phyloP scores from a whole-genome alignment of 2,888 invertebrate species.

The Xanthostigma xanthostigma region DNA sequence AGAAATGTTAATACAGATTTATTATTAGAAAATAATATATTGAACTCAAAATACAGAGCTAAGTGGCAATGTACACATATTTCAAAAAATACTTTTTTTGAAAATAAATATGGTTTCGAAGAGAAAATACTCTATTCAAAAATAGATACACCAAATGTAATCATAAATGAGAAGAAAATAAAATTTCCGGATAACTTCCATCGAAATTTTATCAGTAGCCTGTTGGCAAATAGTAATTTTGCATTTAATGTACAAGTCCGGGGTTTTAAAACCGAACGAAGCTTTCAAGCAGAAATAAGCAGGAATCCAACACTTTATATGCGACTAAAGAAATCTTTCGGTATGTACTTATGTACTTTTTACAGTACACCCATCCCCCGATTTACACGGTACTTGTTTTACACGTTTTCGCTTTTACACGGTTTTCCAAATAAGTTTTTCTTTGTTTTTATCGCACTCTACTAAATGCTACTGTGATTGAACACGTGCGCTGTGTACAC shows the following conservation, averaged over 20 bases:
- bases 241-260: conserved; percentile 41
- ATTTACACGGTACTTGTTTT: too few species aligned
- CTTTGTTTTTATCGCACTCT: too few species aligned
- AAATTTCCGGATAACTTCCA: conserved; percentile 21
- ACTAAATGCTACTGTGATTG: too few species aligned
- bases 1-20: conserved; percentile 22
- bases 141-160: conserved; percentile 19
- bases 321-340: conserved; percentile 43
- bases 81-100: conserved; percentile 28
- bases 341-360: conserved; percentile 12
- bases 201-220: conserved; percentile 19
- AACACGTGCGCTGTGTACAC: too few species aligned
- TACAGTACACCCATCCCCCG: too few species aligned
- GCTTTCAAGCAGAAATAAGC: conserved; percentile 49
- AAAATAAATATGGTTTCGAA: conserved; percentile 30
- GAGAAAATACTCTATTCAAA: conserved; percentile 18
- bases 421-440: too few species aligned
- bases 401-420: too few species aligned
- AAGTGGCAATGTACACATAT: conserved; percentile 26
- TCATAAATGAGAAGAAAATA: conserved; percentile 18
- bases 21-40: conserved; percentile 21
- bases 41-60: conserved; percentile 13
- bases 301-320: conserved; percentile 56
- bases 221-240: conserved; percentile 20
- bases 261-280: conserved; percentile 67